Evolutionary conservation across 2,888 invertebrate species (phyloP).

Genomic region (Thecocarcelia acutangulata): DNA sequence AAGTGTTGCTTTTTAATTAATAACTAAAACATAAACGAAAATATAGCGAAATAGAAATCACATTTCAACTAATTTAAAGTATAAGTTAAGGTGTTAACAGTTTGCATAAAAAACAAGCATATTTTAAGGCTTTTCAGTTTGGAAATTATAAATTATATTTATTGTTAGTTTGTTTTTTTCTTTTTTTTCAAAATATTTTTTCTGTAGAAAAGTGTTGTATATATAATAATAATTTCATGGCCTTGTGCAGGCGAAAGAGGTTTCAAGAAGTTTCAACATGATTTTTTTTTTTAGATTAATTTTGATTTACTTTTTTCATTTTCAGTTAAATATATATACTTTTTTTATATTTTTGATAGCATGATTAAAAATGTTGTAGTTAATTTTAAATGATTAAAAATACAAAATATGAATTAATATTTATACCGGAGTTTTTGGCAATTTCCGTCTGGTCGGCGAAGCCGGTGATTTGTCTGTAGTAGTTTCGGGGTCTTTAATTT

Average conservation of each 20-base stretch:
- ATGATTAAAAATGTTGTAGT: constrained; percentile 14
- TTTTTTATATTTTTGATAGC: constrained; percentile 1
- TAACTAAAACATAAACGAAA: constrained; percentile 14
- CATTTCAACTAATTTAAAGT: constrained; percentile 11
- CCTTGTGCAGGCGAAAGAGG: constrained; percentile 1
- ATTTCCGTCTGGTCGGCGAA: constrained; percentile 95
- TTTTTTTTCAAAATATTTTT: constrained; percentile 21
- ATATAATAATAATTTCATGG: no score
- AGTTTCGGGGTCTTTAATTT: constrained; percentile 86
- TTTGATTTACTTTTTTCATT: constrained; percentile 18
- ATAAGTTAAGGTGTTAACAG: constrained; percentile 31
- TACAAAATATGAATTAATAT: constrained; percentile 74
- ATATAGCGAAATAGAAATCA: constrained; percentile 17
- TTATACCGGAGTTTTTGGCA: constrained; percentile 99
- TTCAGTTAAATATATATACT: no score
- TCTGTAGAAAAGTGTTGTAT: constrained; percentile 39
- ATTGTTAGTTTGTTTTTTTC: constrained; percentile 10
- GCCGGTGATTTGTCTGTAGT: constrained; percentile 91
- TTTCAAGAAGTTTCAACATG: constrained; percentile 2
- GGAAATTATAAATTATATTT: constrained; percentile 28
- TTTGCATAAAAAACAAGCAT: constrained; percentile 35
- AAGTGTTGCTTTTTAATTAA: constrained; percentile 52
- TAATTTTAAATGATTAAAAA: constrained; percentile 32
- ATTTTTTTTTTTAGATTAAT: constrained; percentile 32
- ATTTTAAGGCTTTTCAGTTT: constrained; percentile 30